Evolutionary conservation across 2,113 vertebrate species (phyloP).

Genomic region (Butastur rufipennis): DNA sequence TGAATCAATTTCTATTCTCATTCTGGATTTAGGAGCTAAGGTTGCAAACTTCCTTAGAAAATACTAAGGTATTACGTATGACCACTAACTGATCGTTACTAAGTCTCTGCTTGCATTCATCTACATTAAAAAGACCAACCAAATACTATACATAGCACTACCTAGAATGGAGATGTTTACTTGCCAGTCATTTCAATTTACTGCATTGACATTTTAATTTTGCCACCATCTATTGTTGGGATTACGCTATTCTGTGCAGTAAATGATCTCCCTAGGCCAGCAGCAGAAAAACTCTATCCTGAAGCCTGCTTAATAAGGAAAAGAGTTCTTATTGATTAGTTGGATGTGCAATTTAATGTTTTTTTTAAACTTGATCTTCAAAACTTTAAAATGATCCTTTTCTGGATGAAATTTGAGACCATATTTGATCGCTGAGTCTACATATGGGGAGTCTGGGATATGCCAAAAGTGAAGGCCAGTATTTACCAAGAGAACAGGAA

Average conservation of each 20-base stretch:
- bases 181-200: conserved; percentile 51
- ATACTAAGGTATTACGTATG: background rate
- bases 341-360: background rate
- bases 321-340: background rate
- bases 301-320: background rate
- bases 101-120: conserved; percentile 33
- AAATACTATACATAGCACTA: background rate
- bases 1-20: conserved; percentile 62
- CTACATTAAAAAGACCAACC: conserved; percentile 13
- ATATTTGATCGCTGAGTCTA: background rate
- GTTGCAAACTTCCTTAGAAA: conserved; percentile 46
- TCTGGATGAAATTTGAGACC: background rate
- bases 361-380: background rate
- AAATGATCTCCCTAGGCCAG: background rate
- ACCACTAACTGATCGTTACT: conserved; percentile 54
- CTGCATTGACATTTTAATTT: conserved; percentile 64
- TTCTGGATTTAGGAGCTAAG: background rate
- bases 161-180: background rate
- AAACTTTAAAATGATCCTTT: background rate
- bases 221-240: background rate
- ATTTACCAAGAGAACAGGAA: background rate
- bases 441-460: background rate
- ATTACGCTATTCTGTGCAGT: conserved; percentile 1
- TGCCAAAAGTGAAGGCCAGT: background rate
- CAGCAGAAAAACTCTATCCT: conserved; percentile 5